Evolutionary conservation across 2,113 vertebrate genomes (phyloP), one percentile per base, ranked within the genome.

Genomic region (Tauraco erythrolophus): DNA sequence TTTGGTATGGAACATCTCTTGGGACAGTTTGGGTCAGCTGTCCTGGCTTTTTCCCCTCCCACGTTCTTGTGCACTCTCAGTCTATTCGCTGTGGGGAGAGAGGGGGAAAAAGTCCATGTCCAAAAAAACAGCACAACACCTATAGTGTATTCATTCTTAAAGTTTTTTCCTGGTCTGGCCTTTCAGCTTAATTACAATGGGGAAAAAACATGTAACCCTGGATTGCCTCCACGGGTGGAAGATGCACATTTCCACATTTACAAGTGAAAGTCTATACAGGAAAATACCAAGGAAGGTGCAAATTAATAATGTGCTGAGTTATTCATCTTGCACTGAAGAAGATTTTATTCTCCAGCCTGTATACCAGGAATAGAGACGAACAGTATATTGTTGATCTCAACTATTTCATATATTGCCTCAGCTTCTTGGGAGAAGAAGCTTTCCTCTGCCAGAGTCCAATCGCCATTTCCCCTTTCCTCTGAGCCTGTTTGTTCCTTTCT

Each of bases 61-160:
- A 19, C 2, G 0, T 70, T 80, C 43, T 62, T 50, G 48, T 3
- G 6, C 10, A 25, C 0, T 8, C 30, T 21, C 57, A 45, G 18
- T 45, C 56, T 35, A 35, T 33, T 41, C 8, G 9, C 27, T 61
- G 11, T 0, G 0, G 27, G 5, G 12, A 1, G 11, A 62, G 23
- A 43, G 7, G 6, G 30, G 24, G 22, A 30, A 81, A 33, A 23
- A 22, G 27, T 39, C 83, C 4, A 19, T 53, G 71, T 27, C 61
- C 27, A 31, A 75, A 78, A 80, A 84, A 30, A 1, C 21, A 46
- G 17, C 43, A 41, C 14, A 56, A 41, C 10, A 45, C 19, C 19
- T 65, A 7, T 31, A 45, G 14, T 65, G 33, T n/a, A 35, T 48
- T 82, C 1, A 54, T 75, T 53, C 43, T 53, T 90, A 9, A 12